Evolutionary conservation across 1,140 invertebrate species (phyloP).

Genomic region (Rhagoletis zephyria): DNA sequence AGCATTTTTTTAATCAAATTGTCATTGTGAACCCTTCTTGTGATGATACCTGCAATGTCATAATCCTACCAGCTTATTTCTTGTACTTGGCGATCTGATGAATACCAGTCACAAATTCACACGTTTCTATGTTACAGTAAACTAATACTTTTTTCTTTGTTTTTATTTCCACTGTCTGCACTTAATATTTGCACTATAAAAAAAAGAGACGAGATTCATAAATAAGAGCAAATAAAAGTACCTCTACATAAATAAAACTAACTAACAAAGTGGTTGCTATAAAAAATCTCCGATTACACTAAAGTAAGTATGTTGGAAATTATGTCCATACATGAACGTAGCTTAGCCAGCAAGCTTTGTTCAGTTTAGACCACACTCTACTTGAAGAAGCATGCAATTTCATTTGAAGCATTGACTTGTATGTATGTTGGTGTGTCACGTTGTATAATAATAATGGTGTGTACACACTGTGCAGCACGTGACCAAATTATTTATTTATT

Average conservation of each 20-base stretch:
- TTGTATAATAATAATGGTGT: neutral
- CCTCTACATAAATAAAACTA: neutral
- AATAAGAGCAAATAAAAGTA: neutral
- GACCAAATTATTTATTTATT: slow-evolving; percentile 51
- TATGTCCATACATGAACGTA: neutral
- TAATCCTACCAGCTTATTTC: neutral
- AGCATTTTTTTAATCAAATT: neutral
- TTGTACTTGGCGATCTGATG: neutral
- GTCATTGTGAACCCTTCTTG: neutral
- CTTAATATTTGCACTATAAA: slow-evolving; percentile 16
- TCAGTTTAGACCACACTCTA: neutral
- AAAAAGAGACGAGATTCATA: neutral
- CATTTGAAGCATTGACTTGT: neutral
- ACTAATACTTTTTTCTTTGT: slow-evolving; percentile 16
- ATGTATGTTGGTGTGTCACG: neutral
- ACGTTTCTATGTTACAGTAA: slow-evolving; percentile 50
- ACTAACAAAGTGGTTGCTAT: slow-evolving; percentile 2
- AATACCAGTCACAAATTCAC: slow-evolving; percentile 18
- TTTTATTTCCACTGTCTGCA: slow-evolving; percentile 1
- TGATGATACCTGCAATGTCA: neutral
- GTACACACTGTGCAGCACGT: slow-evolving; percentile 12
- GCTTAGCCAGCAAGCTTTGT: neutral
- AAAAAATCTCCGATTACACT: slow-evolving; percentile 49
- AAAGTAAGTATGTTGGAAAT: neutral
- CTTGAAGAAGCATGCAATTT: slow-evolving; percentile 23